Percentiles rank a stretch among this genome's conserved stretches.
Conservation (phyloP, 2,797 vertebrate species). For the Pempheris klunzingeri region DNA sequence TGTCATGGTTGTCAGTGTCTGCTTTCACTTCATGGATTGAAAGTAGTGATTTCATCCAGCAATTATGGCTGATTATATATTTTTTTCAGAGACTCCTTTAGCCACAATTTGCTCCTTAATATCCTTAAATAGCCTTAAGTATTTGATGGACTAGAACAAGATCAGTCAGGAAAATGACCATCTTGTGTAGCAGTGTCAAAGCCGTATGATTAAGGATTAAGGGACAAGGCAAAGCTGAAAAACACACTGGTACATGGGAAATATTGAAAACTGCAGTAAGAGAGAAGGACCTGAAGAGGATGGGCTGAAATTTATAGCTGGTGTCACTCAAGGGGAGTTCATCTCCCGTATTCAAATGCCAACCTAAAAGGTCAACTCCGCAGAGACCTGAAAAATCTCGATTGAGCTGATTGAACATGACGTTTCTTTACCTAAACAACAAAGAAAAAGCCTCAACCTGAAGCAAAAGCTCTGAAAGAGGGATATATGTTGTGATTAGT, state of each 20-base stretch:
- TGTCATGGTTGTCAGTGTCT: neutral
- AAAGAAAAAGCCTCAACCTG: slow-evolving; percentile 7
- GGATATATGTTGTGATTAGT: neutral
- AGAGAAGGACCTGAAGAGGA: slow-evolving; percentile 12
- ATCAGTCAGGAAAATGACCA: neutral
- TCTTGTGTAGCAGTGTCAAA: neutral
- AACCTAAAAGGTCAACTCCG: slow-evolving; percentile 68
- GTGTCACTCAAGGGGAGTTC: slow-evolving; percentile 48
- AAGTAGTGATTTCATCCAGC: neutral
- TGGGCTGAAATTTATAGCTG: slow-evolving; percentile 1
- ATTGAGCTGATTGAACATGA: slow-evolving; percentile 54
- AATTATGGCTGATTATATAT: neutral
- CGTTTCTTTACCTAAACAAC: slow-evolving; percentile 12
- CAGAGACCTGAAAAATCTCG: slow-evolving; percentile 12
- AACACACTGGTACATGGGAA: neutral
- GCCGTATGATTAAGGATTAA: neutral
- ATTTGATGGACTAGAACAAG: neutral
- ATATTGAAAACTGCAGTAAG: neutral
- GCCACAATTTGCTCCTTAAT: neutral
- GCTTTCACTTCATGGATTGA: too few species aligned
- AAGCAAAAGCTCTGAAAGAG: neutral
- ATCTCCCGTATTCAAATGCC: slow-evolving; percentile 60
- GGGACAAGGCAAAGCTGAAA: neutral
- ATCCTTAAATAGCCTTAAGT: neutral
- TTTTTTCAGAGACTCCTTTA: neutral